phyloP scores from a whole-genome alignment of 2,113 vertebrate genomes.

The Urocolius indicus region DNA sequence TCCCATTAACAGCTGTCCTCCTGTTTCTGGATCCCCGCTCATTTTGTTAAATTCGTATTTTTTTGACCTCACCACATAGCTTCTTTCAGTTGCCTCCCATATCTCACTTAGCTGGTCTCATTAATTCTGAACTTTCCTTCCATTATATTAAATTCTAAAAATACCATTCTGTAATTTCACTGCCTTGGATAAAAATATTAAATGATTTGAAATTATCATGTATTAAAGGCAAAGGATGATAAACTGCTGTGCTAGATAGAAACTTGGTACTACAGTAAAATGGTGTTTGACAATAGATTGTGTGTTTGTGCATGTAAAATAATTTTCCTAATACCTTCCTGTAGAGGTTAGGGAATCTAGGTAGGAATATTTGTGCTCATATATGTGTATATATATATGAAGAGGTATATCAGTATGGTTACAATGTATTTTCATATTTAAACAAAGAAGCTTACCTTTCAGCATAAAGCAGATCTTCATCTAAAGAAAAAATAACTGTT shows the following conservation, averaged over 20 bases:
- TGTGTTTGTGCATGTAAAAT: background rate
- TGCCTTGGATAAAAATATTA: slow-evolving; percentile 28
- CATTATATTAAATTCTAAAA: slow-evolving; percentile 47
- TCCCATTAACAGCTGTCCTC: background rate
- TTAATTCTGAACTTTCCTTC: slow-evolving; percentile 43
- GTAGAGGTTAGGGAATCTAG: background rate
- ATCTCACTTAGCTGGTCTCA: slow-evolving; percentile 17
- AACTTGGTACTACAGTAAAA: background rate
- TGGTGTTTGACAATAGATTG: background rate
- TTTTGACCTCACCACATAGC: background rate
- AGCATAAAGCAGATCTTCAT: background rate
- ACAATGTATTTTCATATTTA: background rate
- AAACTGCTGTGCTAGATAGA: background rate
- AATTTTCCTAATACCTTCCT: background rate
- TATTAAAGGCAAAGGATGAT: background rate
- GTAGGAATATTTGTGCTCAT: background rate
- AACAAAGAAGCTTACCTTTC: background rate
- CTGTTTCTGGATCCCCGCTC: background rate
- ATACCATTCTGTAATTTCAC: slow-evolving; percentile 34
- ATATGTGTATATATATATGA: background rate
- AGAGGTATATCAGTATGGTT: accelerated
- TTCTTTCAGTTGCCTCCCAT: background rate
- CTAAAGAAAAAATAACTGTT: background rate
- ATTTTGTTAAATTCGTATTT: background rate
- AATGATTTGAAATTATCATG: background rate